phyloP scores from a whole-genome alignment of 92 coral and sea anemone species.

The Desmophyllum pertusum region DNA sequence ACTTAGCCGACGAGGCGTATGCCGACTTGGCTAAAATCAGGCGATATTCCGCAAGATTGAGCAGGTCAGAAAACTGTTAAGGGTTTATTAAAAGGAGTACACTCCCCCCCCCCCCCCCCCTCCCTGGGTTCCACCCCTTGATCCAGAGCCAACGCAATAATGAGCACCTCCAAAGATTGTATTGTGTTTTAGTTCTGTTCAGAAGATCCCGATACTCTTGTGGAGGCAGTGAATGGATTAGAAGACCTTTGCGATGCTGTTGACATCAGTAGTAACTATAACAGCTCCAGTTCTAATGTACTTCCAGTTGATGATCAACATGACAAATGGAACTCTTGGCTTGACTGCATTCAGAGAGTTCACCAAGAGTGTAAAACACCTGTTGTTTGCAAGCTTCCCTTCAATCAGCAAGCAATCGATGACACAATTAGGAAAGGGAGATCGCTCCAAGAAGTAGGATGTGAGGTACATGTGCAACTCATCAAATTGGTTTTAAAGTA shows the following conservation, averaged over 20 bases:
- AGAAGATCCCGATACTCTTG: slow-evolving; percentile 23
- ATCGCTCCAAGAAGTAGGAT: slow-evolving; percentile 55
- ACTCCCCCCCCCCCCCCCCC: too few species aligned
- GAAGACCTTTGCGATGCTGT: slow-evolving; percentile 43
- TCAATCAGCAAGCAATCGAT: slow-evolving; percentile 27
- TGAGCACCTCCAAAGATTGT: not conserved
- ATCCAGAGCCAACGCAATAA: too few species aligned
- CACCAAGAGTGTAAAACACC: slow-evolving; percentile 19
- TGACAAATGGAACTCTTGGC: slow-evolving; percentile 33
- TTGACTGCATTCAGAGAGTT: slow-evolving; percentile 28
- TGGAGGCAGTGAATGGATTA: slow-evolving; percentile 26
- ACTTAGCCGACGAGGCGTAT: too few species aligned
- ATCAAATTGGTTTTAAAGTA: not conserved
- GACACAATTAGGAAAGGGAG: slow-evolving; percentile 40
- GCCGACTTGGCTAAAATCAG: too few species aligned
- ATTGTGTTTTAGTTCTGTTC: slow-evolving; percentile 11
- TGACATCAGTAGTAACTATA: not conserved
- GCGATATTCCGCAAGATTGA: too few species aligned
- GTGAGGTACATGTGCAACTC: slow-evolving; percentile 32
- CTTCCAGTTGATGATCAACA: not conserved
- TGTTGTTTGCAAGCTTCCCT: slow-evolving; percentile 60
- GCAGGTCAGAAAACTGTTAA: too few species aligned
- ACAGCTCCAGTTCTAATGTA: not conserved
- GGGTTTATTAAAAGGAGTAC: too few species aligned
- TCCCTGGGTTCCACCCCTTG: too few species aligned